Evolutionary conservation across 2,888 invertebrate genomes (phyloP), one percentile per base, ranked within the genome.

Genomic region (Spodoptera littoralis): DNA sequence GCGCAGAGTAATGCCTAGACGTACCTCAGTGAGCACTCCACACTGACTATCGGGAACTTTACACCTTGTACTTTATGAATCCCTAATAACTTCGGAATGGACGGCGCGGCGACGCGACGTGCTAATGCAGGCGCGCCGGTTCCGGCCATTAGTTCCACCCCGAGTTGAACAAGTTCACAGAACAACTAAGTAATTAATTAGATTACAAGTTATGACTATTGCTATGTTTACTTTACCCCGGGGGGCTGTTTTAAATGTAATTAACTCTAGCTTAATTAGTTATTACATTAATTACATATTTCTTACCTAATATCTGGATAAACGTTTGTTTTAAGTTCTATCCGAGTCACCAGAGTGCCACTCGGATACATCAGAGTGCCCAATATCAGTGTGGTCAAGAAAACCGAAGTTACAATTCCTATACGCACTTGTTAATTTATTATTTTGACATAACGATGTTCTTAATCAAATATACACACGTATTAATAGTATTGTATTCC

Each of bases 1-100:
- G 59, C 66, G 78, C 69, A 69, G 76, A 77, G 54, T 60, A 59
- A 68, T 66, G 62, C 46, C 61, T 52, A 44, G 44, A 60, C 51
- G 50, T 51, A 56, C 48, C 46, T 4, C 24, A 27, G 12, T 27
- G 44, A 52, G 48, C 27, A 36, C 65, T 62, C 48, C 41, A 50
- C 51, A 51, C 36, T 36, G 52, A 12, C 13, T 43, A 30, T 58
- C 47, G 18, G 18, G 59, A 60, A 49, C 62, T 74, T 58, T 60
- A 57, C 24, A 42, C 49, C 36, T 27, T 18, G 43, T 49, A n/a
- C 24, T 57, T 44, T 53, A 44, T 53, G 18, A 53, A 67, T 67
- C 42, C 9, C 47, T 57, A n/a, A 44, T 57, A 72, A 46, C 43
- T 50, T 53, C 41, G 11, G 48, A 6, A 52, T 46, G 13, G 11